phyloP scores from a whole-genome alignment of 2,888 invertebrate species.

The Hyposoter dolosus region DNA sequence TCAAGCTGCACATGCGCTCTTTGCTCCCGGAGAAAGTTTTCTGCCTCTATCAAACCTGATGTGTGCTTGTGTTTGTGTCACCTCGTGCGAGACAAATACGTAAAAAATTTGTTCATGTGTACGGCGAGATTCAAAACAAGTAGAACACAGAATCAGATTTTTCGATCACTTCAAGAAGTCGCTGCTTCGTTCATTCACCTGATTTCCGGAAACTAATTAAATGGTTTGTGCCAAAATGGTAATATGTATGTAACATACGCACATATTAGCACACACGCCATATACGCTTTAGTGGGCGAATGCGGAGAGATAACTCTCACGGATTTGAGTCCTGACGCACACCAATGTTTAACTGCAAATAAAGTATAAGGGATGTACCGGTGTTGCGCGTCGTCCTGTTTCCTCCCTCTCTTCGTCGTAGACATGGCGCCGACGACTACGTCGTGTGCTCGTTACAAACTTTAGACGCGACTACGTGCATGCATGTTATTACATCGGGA shows the following conservation, averaged over 20 bases:
- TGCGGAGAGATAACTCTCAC: slow-evolving; percentile 28
- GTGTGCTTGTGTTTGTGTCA: slow-evolving; percentile 6
- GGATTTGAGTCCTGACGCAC: slow-evolving; percentile 40
- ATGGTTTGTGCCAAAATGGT: too few species aligned
- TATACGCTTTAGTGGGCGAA: slow-evolving; percentile 34
- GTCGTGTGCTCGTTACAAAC: slow-evolving; percentile 77
- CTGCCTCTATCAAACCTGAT: slow-evolving; percentile 54
- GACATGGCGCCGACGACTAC: slow-evolving; percentile 47
- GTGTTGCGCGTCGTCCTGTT: slow-evolving; percentile 14
- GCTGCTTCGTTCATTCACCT: not conserved
- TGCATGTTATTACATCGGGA: slow-evolving; percentile 78
- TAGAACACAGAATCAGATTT: not conserved
- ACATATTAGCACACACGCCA: slow-evolving; percentile 25
- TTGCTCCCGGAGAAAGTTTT: slow-evolving; percentile 72
- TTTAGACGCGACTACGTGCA: slow-evolving; percentile 75
- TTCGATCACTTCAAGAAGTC: not conserved
- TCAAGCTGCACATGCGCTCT: slow-evolving; percentile 71
- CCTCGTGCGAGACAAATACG: not conserved
- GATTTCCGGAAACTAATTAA: not conserved
- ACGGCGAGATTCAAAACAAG: not conserved
- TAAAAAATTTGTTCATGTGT: not conserved
- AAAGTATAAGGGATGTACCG: slow-evolving; percentile 35
- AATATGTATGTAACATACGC: not conserved
- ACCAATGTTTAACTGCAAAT: slow-evolving; percentile 48
- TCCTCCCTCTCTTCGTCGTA: slow-evolving; percentile 15